These are phyloP conservation scores for Cyanoramphus novaezelandiae DNA, from an alignment of 2,113 vertebrate species.

Conservation along the genomic window DNA sequence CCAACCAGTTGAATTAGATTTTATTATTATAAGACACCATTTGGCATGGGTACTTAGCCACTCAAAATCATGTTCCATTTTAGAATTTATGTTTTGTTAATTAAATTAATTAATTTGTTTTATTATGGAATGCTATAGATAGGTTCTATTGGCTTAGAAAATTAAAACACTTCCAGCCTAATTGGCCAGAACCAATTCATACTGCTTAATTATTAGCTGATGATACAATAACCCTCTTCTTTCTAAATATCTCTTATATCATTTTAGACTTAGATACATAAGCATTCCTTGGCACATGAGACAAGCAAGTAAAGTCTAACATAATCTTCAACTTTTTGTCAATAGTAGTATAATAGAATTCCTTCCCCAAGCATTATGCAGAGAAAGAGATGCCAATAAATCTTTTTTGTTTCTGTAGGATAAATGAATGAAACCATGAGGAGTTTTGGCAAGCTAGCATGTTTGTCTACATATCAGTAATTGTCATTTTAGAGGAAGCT, in stretches of 20 bases:
- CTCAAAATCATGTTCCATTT: not conserved
- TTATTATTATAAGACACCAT: not conserved
- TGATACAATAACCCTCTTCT: not conserved
- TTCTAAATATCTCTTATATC: not conserved
- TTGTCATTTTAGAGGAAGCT: not conserved
- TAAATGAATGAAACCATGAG: not conserved
- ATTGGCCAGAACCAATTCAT: conserved; percentile 8
- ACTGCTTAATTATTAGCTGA: not conserved
- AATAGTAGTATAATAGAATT: not conserved
- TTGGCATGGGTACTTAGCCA: not conserved
- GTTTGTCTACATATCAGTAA: not conserved
- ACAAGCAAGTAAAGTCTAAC: not conserved
- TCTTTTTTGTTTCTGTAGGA: not conserved
- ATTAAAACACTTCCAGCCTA: not conserved
- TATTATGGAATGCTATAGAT: not conserved
- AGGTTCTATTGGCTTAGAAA: conserved; percentile 3
- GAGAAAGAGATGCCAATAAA: not conserved
- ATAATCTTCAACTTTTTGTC: not conserved
- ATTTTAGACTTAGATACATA: not conserved
- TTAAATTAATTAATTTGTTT: conserved; percentile 28
- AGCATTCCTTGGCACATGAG: not conserved
- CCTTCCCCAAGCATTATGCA: not conserved
- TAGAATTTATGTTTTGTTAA: not conserved
- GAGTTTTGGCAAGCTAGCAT: not conserved
- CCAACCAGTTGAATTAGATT: not conserved